Percentiles rank a stretch among this genome's conserved stretches.
Evolutionary conservation across 1,140 invertebrate species (phyloP).

Genomic region (Dendrolimus punctatus): DNA sequence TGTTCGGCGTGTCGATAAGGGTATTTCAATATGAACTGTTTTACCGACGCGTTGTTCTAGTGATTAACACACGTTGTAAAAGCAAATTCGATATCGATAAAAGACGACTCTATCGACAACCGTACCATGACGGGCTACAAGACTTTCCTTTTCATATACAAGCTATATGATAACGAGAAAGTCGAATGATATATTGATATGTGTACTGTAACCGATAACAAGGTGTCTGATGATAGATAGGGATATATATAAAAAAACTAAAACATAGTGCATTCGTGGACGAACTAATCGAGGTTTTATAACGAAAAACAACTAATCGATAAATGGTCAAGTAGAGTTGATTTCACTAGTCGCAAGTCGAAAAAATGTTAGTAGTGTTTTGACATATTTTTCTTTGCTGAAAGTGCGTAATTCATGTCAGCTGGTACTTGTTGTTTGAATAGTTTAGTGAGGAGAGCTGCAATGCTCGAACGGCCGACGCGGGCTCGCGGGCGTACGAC

Average conservation of each 20-base stretch:
- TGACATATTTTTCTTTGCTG: conserved; percentile 75
- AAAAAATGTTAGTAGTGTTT: conserved; percentile 72
- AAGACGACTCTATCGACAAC: conserved; percentile 11
- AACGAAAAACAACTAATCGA: conserved; percentile 54
- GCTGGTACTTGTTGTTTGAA: conserved; percentile 59
- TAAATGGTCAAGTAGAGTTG: conserved; percentile 71
- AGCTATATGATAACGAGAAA: conserved; percentile 48
- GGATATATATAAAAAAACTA: conserved; percentile 41
- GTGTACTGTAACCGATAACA: conserved; percentile 26
- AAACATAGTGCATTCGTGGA: conserved; percentile 63
- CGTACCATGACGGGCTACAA: conserved; percentile 12
- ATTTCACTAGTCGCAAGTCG: conserved; percentile 72
- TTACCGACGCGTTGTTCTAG: conserved; percentile 3
- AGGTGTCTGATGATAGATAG: conserved; percentile 41
- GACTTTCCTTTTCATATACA: conserved; percentile 53
- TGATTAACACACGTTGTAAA: neutral
- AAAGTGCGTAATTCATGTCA: conserved; percentile 74
- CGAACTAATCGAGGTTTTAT: conserved; percentile 56
- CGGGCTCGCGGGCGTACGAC: conserved; percentile 35
- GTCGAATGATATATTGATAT: conserved; percentile 16
- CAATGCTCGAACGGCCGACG: conserved; percentile 51
- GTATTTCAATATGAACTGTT: no score
- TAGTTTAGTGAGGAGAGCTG: conserved; percentile 39
- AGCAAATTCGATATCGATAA: neutral
- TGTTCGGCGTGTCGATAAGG: neutral